phyloP scores from a whole-genome alignment of 2,797 vertebrate genomes.

The Caiman crocodilus region DNA sequence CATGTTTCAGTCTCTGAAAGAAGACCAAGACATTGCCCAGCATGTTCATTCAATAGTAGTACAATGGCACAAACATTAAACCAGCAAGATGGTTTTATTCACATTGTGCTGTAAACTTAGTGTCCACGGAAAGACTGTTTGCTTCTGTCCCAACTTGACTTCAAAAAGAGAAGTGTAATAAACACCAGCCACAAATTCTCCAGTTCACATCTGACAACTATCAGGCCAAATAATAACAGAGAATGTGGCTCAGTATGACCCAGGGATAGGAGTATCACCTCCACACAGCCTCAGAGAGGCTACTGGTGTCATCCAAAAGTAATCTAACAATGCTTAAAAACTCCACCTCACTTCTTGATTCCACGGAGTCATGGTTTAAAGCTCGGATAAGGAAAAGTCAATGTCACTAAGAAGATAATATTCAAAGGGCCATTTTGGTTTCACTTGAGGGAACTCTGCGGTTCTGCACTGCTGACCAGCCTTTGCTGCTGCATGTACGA shows the following conservation, averaged over 20 bases:
- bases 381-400: constrained; percentile 3
- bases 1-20: background rate
- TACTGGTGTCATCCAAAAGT: background rate
- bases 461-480: constrained; percentile 30
- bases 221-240: background rate
- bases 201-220: background rate
- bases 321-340: background rate
- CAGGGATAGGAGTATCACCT: background rate
- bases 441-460: background rate
- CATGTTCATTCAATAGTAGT: background rate
- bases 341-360: background rate
- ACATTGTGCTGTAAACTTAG: background rate
- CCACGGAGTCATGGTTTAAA: constrained; percentile 42
- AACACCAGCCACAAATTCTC: background rate
- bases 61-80: background rate
- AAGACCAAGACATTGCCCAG: background rate
- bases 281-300: background rate
- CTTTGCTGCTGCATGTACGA: constrained; percentile 22
- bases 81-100: background rate
- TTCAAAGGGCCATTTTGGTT: background rate
- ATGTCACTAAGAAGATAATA: background rate
- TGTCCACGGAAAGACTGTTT: background rate
- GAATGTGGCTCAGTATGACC: background rate
- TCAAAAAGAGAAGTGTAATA: background rate
- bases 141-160: background rate